Evolutionary conservation across 2,113 vertebrate genomes (phyloP).

Genomic region (Pluvianellus socialis): DNA sequence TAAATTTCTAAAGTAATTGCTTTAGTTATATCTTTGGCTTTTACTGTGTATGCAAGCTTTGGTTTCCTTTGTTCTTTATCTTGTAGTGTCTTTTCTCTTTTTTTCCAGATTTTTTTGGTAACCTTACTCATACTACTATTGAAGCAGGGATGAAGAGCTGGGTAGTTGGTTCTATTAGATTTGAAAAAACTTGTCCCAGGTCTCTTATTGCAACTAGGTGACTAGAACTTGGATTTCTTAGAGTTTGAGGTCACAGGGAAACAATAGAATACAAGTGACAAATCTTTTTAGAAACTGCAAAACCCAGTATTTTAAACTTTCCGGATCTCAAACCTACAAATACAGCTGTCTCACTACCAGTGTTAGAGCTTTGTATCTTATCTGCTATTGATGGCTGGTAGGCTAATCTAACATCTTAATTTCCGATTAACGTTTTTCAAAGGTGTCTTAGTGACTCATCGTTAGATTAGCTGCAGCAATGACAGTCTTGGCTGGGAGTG

Average conservation of each 20-base stretch:
- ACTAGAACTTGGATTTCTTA: background rate
- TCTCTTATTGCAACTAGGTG: background rate
- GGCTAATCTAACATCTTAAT: background rate
- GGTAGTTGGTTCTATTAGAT: background rate
- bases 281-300: background rate
- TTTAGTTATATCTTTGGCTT: background rate
- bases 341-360: background rate
- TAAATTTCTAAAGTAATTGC: background rate
- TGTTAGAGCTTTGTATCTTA: background rate
- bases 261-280: background rate
- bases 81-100: background rate
- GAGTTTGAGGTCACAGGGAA: background rate
- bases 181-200: background rate
- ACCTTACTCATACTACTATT: background rate
- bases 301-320: background rate
- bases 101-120: background rate
- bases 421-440: background rate
- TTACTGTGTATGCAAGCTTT: background rate
- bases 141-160: background rate
- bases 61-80: background rate
- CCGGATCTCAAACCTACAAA: background rate
- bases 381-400: background rate
- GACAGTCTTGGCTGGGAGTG: background rate
- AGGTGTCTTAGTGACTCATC: background rate
- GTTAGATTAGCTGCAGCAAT: background rate